phyloP scores from a whole-genome alignment of 2,113 vertebrate genomes.

The Picathartes gymnocephalus region DNA sequence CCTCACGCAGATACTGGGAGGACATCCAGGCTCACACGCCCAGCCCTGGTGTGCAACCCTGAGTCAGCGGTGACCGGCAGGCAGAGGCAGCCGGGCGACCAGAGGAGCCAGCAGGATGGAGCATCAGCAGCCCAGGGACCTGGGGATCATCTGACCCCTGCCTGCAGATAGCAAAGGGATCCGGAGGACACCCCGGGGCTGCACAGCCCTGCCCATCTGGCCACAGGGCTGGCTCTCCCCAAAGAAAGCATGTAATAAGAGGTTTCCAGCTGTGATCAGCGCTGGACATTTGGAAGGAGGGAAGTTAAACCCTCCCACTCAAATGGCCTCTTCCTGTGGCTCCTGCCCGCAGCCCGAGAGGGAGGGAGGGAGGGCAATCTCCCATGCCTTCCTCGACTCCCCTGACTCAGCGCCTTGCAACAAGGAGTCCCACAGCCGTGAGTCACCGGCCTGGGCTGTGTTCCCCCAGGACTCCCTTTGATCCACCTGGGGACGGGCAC shows the following conservation, averaged over 20 bases:
- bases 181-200: fast-evolving
- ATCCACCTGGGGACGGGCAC: slow-evolving; percentile 18
- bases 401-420: slow-evolving; percentile 37
- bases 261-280: not conserved
- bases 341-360: not conserved
- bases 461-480: slow-evolving; percentile 41
- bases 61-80: not conserved
- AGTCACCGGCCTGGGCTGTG: not conserved
- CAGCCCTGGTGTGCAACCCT: not conserved
- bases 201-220: not conserved
- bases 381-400: not conserved
- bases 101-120: not conserved
- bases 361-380: not conserved
- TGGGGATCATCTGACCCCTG: fast-evolving
- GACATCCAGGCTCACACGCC: not conserved
- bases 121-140: not conserved
- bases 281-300: not conserved
- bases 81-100: not conserved
- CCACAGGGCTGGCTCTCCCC: not conserved
- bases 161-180: not conserved
- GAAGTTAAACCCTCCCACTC: not conserved
- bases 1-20: not conserved
- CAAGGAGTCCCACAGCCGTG: slow-evolving; percentile 9
- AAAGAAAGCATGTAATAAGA: not conserved
- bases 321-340: not conserved